These are phyloP conservation scores for Phylloscopus whistleri DNA, from an alignment of 2,113 vertebrate species.

Conservation along the genomic window DNA sequence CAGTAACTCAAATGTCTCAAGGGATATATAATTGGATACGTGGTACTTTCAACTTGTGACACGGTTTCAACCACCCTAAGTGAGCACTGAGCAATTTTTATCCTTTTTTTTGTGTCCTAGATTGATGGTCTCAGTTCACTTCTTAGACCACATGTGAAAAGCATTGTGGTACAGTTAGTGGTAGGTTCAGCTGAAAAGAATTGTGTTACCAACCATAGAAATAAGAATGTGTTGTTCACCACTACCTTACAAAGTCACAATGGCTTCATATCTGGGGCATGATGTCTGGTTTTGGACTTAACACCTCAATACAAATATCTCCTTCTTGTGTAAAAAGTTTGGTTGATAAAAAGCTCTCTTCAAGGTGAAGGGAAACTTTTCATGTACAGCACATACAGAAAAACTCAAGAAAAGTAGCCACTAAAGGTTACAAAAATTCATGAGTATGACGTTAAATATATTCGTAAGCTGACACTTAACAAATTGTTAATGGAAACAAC, in stretches of 20 bases:
- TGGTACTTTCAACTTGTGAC: neutral
- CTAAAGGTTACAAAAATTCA: neutral
- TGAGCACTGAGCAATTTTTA: neutral
- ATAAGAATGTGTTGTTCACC: neutral
- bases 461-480: neutral
- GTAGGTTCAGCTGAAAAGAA: neutral
- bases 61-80: neutral
- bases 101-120: neutral
- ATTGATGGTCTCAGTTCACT: neutral
- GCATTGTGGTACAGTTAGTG: neutral
- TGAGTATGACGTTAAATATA: neutral
- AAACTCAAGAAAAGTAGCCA: neutral
- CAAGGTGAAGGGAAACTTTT: neutral
- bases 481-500: neutral
- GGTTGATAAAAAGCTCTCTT: neutral
- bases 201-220: neutral
- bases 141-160: neutral
- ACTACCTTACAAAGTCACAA: neutral
- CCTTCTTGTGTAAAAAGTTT: neutral
- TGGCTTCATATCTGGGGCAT: neutral
- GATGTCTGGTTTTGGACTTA: neutral
- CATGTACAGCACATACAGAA: accelerated
- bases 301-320: neutral
- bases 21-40: neutral
- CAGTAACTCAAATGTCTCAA: neutral